Conservation (phyloP, 2,888 invertebrate species). For the Abrostola tripartita region DNA sequence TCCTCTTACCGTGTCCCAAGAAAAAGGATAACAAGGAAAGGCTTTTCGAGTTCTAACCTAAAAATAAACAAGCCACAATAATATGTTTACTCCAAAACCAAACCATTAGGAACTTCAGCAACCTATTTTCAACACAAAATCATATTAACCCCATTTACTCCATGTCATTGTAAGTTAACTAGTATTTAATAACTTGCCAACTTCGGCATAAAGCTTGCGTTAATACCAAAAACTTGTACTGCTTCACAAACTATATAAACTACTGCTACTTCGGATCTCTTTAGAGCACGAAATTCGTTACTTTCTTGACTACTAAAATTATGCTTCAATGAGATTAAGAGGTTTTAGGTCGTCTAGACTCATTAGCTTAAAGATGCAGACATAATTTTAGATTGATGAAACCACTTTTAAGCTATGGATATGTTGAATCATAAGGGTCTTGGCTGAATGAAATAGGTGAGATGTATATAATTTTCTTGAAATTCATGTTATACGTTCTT, state of each 20-base stretch:
- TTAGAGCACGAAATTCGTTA: slow-evolving; percentile 29
- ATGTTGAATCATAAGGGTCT: no score
- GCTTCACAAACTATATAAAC: slow-evolving; percentile 33
- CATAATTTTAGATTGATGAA: not conserved
- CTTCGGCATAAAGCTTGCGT: slow-evolving; percentile 31
- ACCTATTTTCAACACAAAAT: slow-evolving; percentile 27
- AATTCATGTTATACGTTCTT: no score
- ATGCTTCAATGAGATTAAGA: slow-evolving; percentile 4
- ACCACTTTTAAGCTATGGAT: no score
- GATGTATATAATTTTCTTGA: no score
- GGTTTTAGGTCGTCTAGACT: not conserved
- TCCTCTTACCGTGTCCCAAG: not conserved
- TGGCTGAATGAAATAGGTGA: no score
- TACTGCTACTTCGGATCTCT: slow-evolving; percentile 25
- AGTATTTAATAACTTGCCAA: slow-evolving; percentile 47
- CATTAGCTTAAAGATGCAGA: not conserved
- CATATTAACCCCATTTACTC: slow-evolving; percentile 29
- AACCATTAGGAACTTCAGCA: slow-evolving; percentile 9
- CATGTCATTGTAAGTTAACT: slow-evolving; percentile 43
- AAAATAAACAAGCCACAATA: not conserved
- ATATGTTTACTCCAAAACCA: not conserved
- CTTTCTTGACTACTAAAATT: slow-evolving; percentile 9
- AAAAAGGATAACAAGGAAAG: not conserved
- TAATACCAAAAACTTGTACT: slow-evolving; percentile 33
- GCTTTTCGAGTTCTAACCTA: not conserved